These are phyloP conservation scores for Coelopa frigida DNA, from an alignment of 1,140 invertebrate species.

Conservation along the genomic window DNA sequence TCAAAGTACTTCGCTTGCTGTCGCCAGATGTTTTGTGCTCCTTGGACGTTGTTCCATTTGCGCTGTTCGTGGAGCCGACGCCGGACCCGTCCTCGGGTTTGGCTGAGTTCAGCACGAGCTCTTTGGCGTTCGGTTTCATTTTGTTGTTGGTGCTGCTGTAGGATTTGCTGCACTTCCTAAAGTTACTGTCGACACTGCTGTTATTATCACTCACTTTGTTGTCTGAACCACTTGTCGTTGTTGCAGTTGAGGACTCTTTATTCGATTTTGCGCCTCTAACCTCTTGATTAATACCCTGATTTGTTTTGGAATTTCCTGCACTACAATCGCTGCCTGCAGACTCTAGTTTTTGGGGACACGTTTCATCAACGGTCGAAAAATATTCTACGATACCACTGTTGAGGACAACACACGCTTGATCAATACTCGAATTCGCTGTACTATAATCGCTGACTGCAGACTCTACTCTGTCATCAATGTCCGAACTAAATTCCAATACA, in stretches of 20 bases:
- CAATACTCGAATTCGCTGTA: slow-evolving; percentile 21
- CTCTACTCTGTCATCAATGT: slow-evolving; percentile 34
- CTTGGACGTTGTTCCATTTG: slow-evolving; percentile 9
- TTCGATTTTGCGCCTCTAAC: too few species aligned
- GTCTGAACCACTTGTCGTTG: slow-evolving; percentile 34
- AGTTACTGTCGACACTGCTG: neutral
- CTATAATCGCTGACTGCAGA: neutral
- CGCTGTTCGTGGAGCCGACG: neutral
- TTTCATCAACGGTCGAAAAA: too few species aligned
- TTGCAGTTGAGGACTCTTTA: slow-evolving; percentile 34
- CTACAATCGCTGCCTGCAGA: too few species aligned
- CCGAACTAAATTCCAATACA: slow-evolving; percentile 30
- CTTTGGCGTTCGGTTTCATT: slow-evolving; percentile 39
- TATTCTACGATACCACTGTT: too few species aligned
- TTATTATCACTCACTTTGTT: slow-evolving; percentile 27
- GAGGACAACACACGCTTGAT: too few species aligned
- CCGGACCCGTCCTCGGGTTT: slow-evolving; percentile 24
- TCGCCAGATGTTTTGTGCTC: slow-evolving; percentile 16
- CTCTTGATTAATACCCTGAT: slow-evolving; percentile 18
- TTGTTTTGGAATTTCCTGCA: too few species aligned
- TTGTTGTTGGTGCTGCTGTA: neutral
- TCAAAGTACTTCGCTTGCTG: slow-evolving; percentile 30
- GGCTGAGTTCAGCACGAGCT: slow-evolving; percentile 35
- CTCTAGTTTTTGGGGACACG: too few species aligned
- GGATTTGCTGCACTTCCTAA: neutral